phyloP scores from a whole-genome alignment of 2,797 vertebrate genomes.

The Poecilia gillii region DNA sequence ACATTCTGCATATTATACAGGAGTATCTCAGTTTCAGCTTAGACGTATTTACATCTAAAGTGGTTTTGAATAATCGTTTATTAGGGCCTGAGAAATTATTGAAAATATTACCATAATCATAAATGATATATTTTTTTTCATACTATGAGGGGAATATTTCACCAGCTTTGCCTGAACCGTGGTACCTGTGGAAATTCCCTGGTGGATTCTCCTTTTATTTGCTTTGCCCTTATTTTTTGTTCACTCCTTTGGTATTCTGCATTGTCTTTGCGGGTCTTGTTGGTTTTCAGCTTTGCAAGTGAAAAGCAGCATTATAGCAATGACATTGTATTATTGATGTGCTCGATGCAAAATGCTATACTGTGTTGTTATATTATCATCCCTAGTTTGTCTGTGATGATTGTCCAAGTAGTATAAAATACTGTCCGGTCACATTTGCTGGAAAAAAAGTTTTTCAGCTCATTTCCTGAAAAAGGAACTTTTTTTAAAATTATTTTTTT shows the following conservation, averaged over 20 bases:
- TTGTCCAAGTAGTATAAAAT: neutral
- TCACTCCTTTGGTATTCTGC: neutral
- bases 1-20: neutral
- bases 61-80: neutral
- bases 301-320: neutral
- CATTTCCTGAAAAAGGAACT: neutral
- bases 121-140: neutral
- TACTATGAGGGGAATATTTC: constrained; percentile 1
- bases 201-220: neutral
- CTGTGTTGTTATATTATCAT: neutral
- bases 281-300: neutral
- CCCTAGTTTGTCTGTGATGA: neutral
- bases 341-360: neutral
- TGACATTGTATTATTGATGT: neutral
- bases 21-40: neutral
- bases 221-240: neutral
- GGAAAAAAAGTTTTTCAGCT: neutral
- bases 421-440: neutral
- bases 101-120: neutral
- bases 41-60: neutral
- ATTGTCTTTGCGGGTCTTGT: neutral
- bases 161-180: neutral
- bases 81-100: constrained; percentile 2
- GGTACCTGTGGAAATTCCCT: neutral
- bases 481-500: neutral